Conservation (phyloP, 2,797 vertebrate genomes). For the Poeciliopsis turneri region DNA sequence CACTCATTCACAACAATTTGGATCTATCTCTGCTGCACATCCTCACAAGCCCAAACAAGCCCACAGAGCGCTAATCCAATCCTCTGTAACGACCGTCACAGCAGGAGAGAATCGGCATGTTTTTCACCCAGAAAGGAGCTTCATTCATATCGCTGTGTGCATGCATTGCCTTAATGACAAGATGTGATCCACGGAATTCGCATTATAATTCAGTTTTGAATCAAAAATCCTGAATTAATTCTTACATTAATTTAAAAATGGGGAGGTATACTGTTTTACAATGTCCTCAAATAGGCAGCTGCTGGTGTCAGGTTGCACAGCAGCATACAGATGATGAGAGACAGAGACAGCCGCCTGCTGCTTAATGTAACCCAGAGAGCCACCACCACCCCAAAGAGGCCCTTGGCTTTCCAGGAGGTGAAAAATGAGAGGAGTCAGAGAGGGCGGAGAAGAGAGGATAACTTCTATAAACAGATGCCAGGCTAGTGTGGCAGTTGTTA, state of each 20-base stretch:
- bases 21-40: slow-evolving; percentile 53
- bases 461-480: slow-evolving; percentile 59
- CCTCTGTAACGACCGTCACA: slow-evolving; percentile 69
- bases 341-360: slow-evolving; percentile 48
- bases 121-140: slow-evolving; percentile 15
- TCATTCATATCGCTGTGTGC: slow-evolving; percentile 23
- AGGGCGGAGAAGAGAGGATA: slow-evolving; percentile 28
- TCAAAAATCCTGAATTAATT: neutral
- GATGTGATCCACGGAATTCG: neutral
- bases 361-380: slow-evolving; percentile 50
- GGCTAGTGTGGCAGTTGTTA: slow-evolving; percentile 50
- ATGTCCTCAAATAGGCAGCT: slow-evolving; percentile 37
- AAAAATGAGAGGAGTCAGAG: slow-evolving; percentile 48
- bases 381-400: slow-evolving; percentile 15
- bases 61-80: slow-evolving; percentile 61
- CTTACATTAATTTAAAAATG: neutral
- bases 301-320: slow-evolving; percentile 46
- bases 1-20: slow-evolving; percentile 13
- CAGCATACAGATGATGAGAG: slow-evolving; percentile 34
- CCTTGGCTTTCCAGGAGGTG: slow-evolving; percentile 39
- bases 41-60: slow-evolving; percentile 61
- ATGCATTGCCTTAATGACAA: neutral
- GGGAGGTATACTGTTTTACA: slow-evolving; percentile 7
- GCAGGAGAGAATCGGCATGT: slow-evolving; percentile 24
- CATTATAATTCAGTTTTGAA: neutral